Conservation (phyloP, 64 coral and sea anemone genomes). For the Pachyseris speciosa region DNA sequence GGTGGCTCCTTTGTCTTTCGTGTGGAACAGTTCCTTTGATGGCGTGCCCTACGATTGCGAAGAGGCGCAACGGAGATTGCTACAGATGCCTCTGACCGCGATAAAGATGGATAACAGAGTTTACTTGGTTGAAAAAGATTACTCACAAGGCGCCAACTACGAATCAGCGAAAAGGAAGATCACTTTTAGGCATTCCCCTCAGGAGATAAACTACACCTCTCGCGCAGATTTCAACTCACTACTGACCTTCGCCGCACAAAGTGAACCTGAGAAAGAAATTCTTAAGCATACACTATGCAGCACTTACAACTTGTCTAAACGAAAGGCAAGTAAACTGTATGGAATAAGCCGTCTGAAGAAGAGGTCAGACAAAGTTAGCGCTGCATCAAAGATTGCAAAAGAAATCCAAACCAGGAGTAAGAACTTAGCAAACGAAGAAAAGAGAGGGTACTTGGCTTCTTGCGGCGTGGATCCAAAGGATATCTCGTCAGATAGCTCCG, state of each 20-base stretch:
- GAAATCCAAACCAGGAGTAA: slow-evolving; percentile 4
- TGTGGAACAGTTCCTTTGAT: slow-evolving; percentile 61
- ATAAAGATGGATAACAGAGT: slow-evolving; percentile 16
- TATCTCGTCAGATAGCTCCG: neutral
- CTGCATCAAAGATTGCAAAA: neutral
- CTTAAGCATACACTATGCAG: slow-evolving; percentile 12
- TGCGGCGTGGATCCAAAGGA: neutral
- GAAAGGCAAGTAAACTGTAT: slow-evolving; percentile 9
- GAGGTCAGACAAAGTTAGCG: slow-evolving; percentile 3
- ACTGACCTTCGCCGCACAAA: neutral
- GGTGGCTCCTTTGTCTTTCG: slow-evolving; percentile 25
- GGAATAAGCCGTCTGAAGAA: neutral
- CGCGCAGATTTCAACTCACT: neutral
- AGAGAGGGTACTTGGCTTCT: slow-evolving; percentile 17
- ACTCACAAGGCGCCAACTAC: slow-evolving; percentile 22
- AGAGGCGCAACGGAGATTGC: slow-evolving; percentile 59
- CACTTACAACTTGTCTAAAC: neutral
- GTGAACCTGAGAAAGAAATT: slow-evolving; percentile 19
- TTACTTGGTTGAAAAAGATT: slow-evolving; percentile 49
- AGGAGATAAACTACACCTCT: slow-evolving; percentile 17
- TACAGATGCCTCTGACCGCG: slow-evolving; percentile 35
- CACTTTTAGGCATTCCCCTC: slow-evolving; percentile 9
- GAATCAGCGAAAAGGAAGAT: slow-evolving; percentile 14
- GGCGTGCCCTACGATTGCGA: slow-evolving; percentile 56
- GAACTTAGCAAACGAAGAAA: slow-evolving; percentile 1